Evolutionary conservation across 2,113 vertebrate genomes (phyloP).

Genomic region (Hemibagrus wyckioides): DNA sequence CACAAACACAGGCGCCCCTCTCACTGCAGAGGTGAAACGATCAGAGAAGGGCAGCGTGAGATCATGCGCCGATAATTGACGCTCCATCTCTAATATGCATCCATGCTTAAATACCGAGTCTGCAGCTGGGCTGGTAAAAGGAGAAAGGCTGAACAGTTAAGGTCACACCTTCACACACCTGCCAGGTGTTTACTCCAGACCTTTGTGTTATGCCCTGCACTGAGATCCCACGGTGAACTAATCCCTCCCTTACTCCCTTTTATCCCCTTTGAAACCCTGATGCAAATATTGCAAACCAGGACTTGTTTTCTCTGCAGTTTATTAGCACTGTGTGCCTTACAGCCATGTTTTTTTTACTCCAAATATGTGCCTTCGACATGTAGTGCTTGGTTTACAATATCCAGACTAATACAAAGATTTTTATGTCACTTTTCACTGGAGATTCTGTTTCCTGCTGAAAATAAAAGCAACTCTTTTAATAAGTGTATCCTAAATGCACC

Average conservation of each 20-base stretch:
- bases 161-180: conserved; percentile 47
- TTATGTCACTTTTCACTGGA: not conserved
- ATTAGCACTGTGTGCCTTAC: not conserved
- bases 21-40: not conserved
- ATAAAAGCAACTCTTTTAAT: not conserved
- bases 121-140: conserved; percentile 12
- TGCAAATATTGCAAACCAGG: conserved; percentile 40
- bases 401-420: conserved; percentile 11
- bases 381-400: conserved; percentile 25
- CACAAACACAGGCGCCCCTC: conserved; percentile 47
- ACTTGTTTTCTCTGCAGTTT: conserved; percentile 33
- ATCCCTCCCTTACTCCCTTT: conserved; percentile 14
- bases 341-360: not conserved
- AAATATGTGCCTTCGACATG: not conserved
- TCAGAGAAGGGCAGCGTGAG: conserved; percentile 28
- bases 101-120: not conserved
- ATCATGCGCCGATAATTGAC: conserved; percentile 39
- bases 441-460: conserved; percentile 12
- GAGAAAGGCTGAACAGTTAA: conserved; percentile 15
- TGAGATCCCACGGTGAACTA: conserved; percentile 21
- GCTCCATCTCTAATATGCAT: conserved; percentile 14
- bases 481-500: not conserved
- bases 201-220: conserved; percentile 4
- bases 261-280: conserved; percentile 29
- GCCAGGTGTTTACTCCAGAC: conserved; percentile 38